phyloP scores from a whole-genome alignment of 2,113 vertebrate species.

The Axis porcinus region DNA sequence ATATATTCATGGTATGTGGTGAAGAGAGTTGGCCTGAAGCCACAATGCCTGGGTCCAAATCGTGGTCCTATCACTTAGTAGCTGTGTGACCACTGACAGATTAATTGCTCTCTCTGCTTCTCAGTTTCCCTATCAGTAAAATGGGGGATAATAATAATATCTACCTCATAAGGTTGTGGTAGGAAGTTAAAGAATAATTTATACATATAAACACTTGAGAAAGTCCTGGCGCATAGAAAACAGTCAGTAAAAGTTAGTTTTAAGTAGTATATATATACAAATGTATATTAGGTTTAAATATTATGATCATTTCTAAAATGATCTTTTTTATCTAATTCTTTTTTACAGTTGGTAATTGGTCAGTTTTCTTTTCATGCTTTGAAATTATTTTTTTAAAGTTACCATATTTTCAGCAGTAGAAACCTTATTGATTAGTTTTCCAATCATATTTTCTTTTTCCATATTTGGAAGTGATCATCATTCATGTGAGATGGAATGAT shows the following conservation, averaged over 20 bases:
- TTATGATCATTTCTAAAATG: not conserved
- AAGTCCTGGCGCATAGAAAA: not conserved
- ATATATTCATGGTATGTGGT: not conserved
- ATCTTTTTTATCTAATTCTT: not conserved
- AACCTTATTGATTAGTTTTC: constrained; percentile 14
- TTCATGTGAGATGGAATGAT: not conserved
- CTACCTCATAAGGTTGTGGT: not conserved
- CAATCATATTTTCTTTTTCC: constrained; percentile 10
- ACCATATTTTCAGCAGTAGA: not conserved
- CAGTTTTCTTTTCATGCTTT: constrained; percentile 32
- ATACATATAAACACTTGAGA: constrained; percentile 1
- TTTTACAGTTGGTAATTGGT: not conserved
- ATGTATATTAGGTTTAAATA: not conserved
- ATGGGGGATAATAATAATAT: not conserved
- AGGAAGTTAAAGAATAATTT: not conserved
- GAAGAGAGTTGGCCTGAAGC: not conserved
- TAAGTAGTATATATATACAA: not conserved
- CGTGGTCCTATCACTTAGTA: not conserved
- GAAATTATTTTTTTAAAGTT: constrained; percentile 1
- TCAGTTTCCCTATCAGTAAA: constrained; percentile 18
- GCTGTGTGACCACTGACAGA: not conserved
- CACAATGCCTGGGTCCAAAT: not conserved
- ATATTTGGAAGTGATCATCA: not conserved
- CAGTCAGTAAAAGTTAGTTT: not conserved
- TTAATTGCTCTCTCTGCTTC: not conserved